Base-by-base conservation (phyloP, 2,888 invertebrate species). In the Anthophora plumipes region DNA sequence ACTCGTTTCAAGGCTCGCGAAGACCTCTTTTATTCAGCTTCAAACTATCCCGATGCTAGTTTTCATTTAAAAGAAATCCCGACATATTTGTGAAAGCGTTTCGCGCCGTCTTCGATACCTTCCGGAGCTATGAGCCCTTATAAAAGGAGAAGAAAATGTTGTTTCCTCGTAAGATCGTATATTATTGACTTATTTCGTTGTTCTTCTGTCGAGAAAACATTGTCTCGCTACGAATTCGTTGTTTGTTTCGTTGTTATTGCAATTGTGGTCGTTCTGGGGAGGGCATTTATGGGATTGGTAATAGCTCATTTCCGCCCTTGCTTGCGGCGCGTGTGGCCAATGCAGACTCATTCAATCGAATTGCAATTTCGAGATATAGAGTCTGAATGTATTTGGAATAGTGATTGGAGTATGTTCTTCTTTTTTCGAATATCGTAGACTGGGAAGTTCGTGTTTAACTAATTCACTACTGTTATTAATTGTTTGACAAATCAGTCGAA, bases 341-440 rank as follows among this genome's bases (percentile, higher is more conserved):
- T n/a, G 67, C 70, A 41, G 82, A 60, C 63, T 52, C 52, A 73
- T 77, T 57, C 73, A 64, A 83, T 85, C 77, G 79, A 74, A 82
- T 55, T 37, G 72, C 80, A 82, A 82, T 82, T 73, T 69, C 76
- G 39, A 20, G 41, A 31, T 48, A 52, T 48, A 57, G 25, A 63
- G 50, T 37, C 39, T 46, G 0, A 11, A 11, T 60, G 31, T 11
- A 25, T 39, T 31, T 14, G 22, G n/a, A 4, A 48, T 1, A 41
- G 12, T 61, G 14, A 61, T 71, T n/a, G 39, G 41, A 70, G 39
- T 39, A 57, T 39, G 14, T n/a, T n/a, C n/a, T n/a, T n/a, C 3
- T 20, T 60, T 41, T n/a, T 1, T 7, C 17, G 9, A 22, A 17
- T 14, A 39, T 17, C 3, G 22, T 0, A 5, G n/a, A 17, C 22